Percentiles rank a stretch among this genome's conserved stretches.
Evolutionary conservation across 2,113 vertebrate genomes (phyloP).

Genomic region (Myrmophylax atrothorax): DNA sequence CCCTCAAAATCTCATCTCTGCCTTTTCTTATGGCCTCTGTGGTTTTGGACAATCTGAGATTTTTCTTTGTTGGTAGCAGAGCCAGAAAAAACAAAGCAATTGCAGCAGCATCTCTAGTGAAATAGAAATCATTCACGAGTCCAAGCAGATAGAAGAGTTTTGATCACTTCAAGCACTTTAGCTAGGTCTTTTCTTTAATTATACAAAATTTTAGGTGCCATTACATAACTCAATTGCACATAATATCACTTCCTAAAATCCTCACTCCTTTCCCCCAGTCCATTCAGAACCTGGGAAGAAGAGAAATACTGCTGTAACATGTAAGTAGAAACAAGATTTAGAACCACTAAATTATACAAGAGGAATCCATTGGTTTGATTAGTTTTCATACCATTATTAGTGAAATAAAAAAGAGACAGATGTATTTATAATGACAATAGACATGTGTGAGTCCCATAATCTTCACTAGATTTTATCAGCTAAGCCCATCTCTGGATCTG

Average conservation of each 20-base stretch:
- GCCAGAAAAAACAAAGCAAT: neutral
- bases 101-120: neutral
- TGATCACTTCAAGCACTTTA: conserved; percentile 24
- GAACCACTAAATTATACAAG: neutral
- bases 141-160: conserved; percentile 35
- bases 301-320: neutral
- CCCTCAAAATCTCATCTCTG: neutral
- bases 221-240: neutral
- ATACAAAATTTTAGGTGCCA: neutral
- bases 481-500: neutral
- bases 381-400: neutral
- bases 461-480: neutral
- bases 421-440: neutral
- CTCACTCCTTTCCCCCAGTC: neutral
- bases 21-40: neutral
- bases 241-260: neutral
- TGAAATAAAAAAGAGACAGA: neutral
- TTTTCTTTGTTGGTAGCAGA: neutral
- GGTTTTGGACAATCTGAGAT: neutral
- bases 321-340: neutral
- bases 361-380: neutral
- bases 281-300: neutral
- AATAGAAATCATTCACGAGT: neutral
- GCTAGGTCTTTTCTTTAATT: conserved; percentile 6
- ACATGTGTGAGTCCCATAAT: fast-evolving